Percentiles rank a stretch among this genome's conserved stretches.
These are phyloP conservation scores for Neoascia interrupta DNA, from an alignment of 2,888 invertebrate species.

Conservation along the genomic window DNA sequence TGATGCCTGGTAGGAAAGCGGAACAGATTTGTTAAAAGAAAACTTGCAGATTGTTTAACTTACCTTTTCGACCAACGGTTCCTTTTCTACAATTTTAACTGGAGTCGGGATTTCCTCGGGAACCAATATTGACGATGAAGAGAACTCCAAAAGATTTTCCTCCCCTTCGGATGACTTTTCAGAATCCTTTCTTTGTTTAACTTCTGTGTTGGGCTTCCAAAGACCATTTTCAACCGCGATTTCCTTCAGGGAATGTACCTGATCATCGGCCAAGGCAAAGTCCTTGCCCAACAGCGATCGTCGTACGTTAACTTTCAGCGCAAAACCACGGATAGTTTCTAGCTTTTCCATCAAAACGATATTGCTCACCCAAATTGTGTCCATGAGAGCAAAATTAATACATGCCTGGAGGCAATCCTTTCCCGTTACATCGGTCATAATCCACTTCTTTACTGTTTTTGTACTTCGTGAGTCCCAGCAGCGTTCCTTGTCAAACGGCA, in stretches of 20 bases:
- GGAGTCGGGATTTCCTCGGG: not conserved
- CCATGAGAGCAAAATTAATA: slow-evolving; percentile 72
- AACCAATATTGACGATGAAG: slow-evolving; percentile 8
- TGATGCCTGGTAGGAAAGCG: not conserved
- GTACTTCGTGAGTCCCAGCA: slow-evolving; percentile 81
- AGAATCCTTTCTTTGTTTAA: not conserved
- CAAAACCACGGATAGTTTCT: slow-evolving; percentile 35
- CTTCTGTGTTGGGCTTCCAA: not conserved
- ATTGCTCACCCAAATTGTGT: slow-evolving; percentile 74
- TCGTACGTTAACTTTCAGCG: slow-evolving; percentile 69
- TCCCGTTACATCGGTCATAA: slow-evolving; percentile 71
- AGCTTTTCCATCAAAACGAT: slow-evolving; percentile 73
- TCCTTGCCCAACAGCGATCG: slow-evolving; percentile 70
- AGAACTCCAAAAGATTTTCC: slow-evolving; percentile 41
- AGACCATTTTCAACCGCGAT: slow-evolving; percentile 38
- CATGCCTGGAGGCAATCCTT: slow-evolving; percentile 75
- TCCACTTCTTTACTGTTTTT: slow-evolving; percentile 78
- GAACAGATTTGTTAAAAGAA: not conserved
- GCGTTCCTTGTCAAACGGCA: slow-evolving; percentile 81
- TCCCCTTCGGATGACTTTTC: not conserved
- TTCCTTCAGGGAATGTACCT: slow-evolving; percentile 19
- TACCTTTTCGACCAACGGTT: too few species aligned
- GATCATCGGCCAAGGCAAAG: slow-evolving; percentile 54
- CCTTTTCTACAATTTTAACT: too few species aligned
- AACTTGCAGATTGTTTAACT: not conserved